Evolutionary conservation across 2,888 invertebrate species (phyloP).

Genomic region (Perizoma affinitatum): DNA sequence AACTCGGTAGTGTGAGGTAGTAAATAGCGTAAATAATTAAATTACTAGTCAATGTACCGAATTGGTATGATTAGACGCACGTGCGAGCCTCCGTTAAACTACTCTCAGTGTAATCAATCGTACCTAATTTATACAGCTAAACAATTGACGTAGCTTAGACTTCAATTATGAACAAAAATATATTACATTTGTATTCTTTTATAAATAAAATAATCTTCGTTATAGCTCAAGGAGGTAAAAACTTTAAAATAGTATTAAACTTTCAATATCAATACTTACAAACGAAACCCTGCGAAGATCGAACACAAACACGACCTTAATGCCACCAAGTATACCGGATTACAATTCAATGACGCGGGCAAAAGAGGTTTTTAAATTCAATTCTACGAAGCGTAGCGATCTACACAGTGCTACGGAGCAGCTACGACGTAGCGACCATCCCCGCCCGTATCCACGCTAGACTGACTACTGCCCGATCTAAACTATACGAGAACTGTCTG

Average conservation of each 20-base stretch:
- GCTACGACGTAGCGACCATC: conserved; percentile 66
- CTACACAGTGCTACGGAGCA: conserved; percentile 34
- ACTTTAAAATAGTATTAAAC: not conserved
- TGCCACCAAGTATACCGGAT: conserved; percentile 28
- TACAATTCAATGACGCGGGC: conserved; percentile 28
- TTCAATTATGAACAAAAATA: too few relatives aligned
- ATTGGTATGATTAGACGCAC: conserved; percentile 17
- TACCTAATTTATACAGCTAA: too few relatives aligned
- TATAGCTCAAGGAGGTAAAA: too few relatives aligned
- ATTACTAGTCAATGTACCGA: conserved; percentile 6
- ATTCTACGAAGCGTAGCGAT: conserved; percentile 40
- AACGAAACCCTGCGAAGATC: conserved; percentile 5
- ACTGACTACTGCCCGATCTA: conserved; percentile 49
- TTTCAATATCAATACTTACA: conserved; percentile 17
- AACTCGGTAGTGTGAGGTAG: not conserved
- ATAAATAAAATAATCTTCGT: too few relatives aligned
- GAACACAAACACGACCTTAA: conserved; percentile 26
- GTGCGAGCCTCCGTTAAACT: not conserved
- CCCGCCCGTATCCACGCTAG: conserved; percentile 51
- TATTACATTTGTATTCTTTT: too few relatives aligned
- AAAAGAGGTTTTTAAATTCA: conserved; percentile 43
- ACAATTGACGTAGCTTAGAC: too few relatives aligned
- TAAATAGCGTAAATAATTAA: conserved; percentile 6
- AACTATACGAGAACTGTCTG: conserved; percentile 32
- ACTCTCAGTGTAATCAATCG: too few relatives aligned